These are phyloP conservation scores for Sebastes steindachneri DNA, from an alignment of 2,797 vertebrate species.

Conservation along the genomic window DNA sequence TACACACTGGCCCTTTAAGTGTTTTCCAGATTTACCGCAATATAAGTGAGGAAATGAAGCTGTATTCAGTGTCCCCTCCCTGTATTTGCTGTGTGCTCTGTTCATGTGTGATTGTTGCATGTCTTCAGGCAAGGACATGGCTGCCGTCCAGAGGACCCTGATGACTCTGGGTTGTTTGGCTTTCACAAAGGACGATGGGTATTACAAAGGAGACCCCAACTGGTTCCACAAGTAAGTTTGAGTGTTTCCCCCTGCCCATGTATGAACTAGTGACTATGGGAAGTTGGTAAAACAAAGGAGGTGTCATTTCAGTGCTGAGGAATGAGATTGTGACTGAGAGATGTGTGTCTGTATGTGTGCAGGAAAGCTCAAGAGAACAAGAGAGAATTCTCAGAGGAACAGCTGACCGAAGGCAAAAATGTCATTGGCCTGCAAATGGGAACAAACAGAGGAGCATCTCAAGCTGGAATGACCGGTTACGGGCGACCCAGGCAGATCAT, in stretches of 20 bases:
- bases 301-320: constrained; percentile 21
- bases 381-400: constrained; percentile 92
- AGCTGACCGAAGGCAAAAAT: constrained; percentile 91
- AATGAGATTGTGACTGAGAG: constrained; percentile 15
- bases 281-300: constrained; percentile 1
- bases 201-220: constrained; percentile 90
- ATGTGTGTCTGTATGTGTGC: constrained; percentile 39
- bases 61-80: neutral
- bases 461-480: constrained; percentile 94
- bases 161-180: constrained; percentile 93
- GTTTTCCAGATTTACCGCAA: neutral
- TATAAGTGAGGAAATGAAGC: neutral
- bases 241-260: neutral
- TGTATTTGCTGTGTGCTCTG: neutral
- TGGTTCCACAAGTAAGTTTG: constrained; percentile 95
- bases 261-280: neutral
- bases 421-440: constrained; percentile 98
- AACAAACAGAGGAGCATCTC: constrained; percentile 93
- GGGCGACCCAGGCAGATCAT: constrained; percentile 94
- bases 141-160: constrained; percentile 94
- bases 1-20: neutral
- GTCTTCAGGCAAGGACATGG: constrained; percentile 89
- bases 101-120: constrained; percentile 42
- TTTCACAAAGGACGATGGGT: constrained; percentile 91
- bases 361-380: constrained; percentile 96